These are phyloP conservation scores for Rhinogobio ventralis DNA, from an alignment of 2,797 vertebrate species.

Conservation along the genomic window DNA sequence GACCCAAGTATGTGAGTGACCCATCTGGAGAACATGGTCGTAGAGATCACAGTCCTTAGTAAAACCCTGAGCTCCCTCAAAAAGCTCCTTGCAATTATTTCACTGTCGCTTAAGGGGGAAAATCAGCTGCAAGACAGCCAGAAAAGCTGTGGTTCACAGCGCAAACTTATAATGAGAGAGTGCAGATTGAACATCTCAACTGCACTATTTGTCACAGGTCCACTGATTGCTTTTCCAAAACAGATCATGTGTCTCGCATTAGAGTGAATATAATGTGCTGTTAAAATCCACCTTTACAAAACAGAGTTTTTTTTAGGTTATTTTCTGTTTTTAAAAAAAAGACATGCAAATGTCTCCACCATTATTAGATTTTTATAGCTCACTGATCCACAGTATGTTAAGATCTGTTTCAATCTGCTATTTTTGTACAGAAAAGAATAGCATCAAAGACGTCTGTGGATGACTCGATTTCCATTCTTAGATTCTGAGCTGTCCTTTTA, in stretches of 20 bases:
- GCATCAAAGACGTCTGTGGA: constrained; percentile 9
- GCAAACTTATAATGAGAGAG: constrained; percentile 32
- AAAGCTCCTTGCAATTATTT: constrained; percentile 35
- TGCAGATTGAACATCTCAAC: constrained; percentile 22
- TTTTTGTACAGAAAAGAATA: neutral
- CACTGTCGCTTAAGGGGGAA: neutral
- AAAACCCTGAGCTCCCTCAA: neutral
- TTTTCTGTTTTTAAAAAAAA: too few relatives aligned
- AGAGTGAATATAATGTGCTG: constrained; percentile 5
- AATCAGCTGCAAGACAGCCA: constrained; percentile 16
- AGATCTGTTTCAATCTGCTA: neutral
- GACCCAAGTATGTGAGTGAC: constrained; percentile 13
- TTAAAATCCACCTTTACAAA: constrained; percentile 30
- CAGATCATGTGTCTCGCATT: constrained; percentile 30
- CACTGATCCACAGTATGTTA: neutral
- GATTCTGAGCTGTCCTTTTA: constrained; percentile 25
- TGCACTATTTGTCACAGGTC: constrained; percentile 28
- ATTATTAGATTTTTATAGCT: neutral
- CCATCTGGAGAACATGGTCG: neutral
- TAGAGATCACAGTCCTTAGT: constrained; percentile 12
- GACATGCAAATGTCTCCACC: neutral
- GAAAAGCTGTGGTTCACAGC: constrained; percentile 4
- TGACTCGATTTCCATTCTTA: constrained; percentile 2
- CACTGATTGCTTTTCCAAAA: constrained; percentile 46
- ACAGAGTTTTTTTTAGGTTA: neutral